These are phyloP conservation scores for Clarias macrocephalus DNA, from an alignment of 2,113 vertebrate species.

Conservation along the genomic window DNA sequence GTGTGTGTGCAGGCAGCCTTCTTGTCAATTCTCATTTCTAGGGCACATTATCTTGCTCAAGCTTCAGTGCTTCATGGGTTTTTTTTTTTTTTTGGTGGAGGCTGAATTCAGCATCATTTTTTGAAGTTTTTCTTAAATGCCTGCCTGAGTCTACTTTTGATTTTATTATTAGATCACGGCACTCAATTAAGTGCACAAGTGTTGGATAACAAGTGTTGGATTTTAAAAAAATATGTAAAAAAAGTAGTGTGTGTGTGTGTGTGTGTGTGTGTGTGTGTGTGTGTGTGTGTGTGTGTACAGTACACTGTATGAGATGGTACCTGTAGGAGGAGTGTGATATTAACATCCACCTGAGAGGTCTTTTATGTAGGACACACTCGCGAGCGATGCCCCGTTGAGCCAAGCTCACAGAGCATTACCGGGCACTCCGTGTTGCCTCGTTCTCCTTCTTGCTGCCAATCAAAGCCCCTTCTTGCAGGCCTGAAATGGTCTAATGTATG, in stretches of 20 bases:
- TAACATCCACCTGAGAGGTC: neutral
- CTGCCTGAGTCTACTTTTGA: neutral
- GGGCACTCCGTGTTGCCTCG: conserved; percentile 29
- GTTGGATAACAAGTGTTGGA: neutral
- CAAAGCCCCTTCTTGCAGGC: conserved; percentile 38
- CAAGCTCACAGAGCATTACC: conserved; percentile 8
- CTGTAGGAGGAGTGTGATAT: conserved; percentile 7
- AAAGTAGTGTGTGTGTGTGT: no score
- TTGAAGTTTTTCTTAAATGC: neutral
- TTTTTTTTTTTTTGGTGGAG: conserved; percentile 28
- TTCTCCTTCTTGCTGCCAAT: conserved; percentile 44
- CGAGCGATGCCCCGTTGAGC: conserved; percentile 17
- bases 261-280: neutral
- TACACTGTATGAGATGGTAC: no score
- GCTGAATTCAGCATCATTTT: conserved; percentile 26
- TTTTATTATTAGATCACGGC: conserved; percentile 7
- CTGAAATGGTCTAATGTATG: conserved; percentile 49
- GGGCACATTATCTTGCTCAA: conserved; percentile 45
- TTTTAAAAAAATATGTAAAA: neutral
- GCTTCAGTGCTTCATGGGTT: conserved; percentile 38
- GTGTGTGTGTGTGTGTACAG: neutral
- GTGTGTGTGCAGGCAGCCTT: conserved; percentile 16
- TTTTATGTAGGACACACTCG: conserved; percentile 10
- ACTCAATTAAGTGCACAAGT: conserved; percentile 12
- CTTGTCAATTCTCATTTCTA: conserved; percentile 45